phyloP scores from a whole-genome alignment of 2,113 vertebrate species.

The Herpailurus yagouaroundi region DNA sequence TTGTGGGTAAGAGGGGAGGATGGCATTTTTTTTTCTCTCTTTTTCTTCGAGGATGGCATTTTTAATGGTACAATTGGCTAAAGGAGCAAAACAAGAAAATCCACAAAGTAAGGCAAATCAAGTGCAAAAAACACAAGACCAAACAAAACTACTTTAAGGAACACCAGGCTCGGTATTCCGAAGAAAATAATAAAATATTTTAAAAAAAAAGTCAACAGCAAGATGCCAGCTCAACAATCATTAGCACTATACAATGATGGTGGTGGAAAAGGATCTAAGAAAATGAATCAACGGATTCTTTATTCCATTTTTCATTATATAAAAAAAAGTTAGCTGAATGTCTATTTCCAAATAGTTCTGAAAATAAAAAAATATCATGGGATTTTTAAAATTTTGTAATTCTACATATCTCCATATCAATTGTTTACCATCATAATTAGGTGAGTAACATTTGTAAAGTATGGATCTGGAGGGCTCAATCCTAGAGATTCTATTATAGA shows the following conservation, averaged over 20 bases:
- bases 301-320: background rate
- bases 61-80: background rate
- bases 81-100: conserved; percentile 48
- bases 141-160: background rate
- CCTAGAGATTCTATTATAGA: background rate
- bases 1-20: background rate
- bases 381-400: background rate
- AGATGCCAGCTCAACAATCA: background rate
- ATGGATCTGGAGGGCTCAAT: background rate
- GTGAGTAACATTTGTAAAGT: background rate
- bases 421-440: background rate
- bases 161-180: background rate
- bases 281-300: conserved; percentile 21
- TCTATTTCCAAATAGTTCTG: background rate
- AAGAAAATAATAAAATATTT: conserved; percentile 43
- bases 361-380: background rate
- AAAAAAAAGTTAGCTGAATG: background rate
- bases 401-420: background rate
- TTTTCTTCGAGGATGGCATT: background rate
- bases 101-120: conserved; percentile 47
- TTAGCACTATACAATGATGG: background rate
- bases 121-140: background rate
- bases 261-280: background rate
- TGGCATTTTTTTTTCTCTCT: background rate
- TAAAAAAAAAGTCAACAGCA: background rate